Evolutionary conservation across 2,888 invertebrate species (phyloP), one percentile per base, ranked within the genome.

Genomic region (Ochropleura leucogaster): DNA sequence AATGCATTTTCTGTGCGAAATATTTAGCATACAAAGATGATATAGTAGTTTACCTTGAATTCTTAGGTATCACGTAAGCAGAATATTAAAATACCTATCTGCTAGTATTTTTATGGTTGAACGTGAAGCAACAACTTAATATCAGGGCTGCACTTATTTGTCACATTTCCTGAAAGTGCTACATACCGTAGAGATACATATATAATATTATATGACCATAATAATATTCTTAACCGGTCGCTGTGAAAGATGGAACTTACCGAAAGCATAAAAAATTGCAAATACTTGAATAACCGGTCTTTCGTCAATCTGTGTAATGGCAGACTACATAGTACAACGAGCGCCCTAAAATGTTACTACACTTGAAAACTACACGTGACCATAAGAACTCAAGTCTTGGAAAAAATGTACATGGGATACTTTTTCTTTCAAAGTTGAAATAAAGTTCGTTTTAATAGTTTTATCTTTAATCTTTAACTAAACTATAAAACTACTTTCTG

Each of bases 231-330:
- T 42, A 67, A 57, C 42, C 47, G 30, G 42, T 74, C 8, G 30
- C 40, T 47, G 16, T 18, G 47, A 20, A 65, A n/a, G n/a, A 76
- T 30, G 8, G 47, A 62, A 55, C 62, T 63, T 79, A n/a, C n/a
- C 10, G 47, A 49, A 53, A 69, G 53, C n/a, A 47, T 16, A 20
- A 42, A 51, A 57, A 57, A 55, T 14, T 55, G 14, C 18, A 64
- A 59, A 49, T 64, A 20, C 68, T 74, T 64, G 44, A 46, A 6
- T 14, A 69, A 86, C 87, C 81, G 80, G 87, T 85, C 68, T 74
- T 74, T 74, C 79, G 67, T 69, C 77, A 81, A 85, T 74, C 53
- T 83, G 64, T 20, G 20, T 62, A 14, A 49, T 51, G 60, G 68
- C 60, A n/a, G 44, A n/a, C 44, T 53, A 74, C 68, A 47, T 75